A percentile compares a stretch with the other conserved stretches of the same genome.
Evolutionary conservation across 2,888 invertebrate genomes (phyloP).

Genomic region (Byasa hedistus): DNA sequence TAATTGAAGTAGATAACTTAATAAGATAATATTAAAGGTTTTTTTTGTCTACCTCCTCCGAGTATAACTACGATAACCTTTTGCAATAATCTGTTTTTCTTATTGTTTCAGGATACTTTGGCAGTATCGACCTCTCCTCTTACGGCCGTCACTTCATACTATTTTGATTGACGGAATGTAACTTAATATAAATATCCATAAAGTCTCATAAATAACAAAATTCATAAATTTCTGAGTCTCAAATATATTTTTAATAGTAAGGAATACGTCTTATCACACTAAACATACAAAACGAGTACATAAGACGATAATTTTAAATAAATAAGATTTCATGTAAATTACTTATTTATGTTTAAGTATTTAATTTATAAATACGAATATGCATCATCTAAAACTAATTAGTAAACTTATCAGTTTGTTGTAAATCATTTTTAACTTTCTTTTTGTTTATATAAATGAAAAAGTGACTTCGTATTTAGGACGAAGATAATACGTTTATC

Average conservation of each 20-base stretch:
- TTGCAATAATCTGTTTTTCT: conserved; percentile 34
- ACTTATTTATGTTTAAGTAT: not conserved
- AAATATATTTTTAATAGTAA: not conserved
- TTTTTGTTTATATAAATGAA: too few relatives aligned
- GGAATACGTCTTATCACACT: not conserved
- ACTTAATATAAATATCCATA: not conserved
- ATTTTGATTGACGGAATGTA: not conserved
- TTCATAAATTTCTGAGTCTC: not conserved
- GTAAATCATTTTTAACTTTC: too few relatives aligned
- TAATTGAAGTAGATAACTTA: too few relatives aligned
- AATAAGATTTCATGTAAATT: not conserved
- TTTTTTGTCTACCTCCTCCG: too few relatives aligned
- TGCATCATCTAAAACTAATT: not conserved
- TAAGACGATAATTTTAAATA: not conserved
- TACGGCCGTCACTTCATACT: not conserved
- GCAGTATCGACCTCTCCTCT: conserved; percentile 18
- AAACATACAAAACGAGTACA: not conserved
- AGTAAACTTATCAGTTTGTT: not conserved
- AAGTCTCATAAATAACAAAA: not conserved
- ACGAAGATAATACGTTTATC: too few relatives aligned
- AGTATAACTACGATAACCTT: not conserved
- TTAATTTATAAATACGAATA: not conserved
- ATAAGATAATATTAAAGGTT: too few relatives aligned
- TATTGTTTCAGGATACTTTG: conserved; percentile 13
- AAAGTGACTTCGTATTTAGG: too few relatives aligned